Evolutionary conservation across 2,113 vertebrate species (phyloP), one percentile per base, ranked within the genome.

Genomic region (Gorilla gorilla): DNA sequence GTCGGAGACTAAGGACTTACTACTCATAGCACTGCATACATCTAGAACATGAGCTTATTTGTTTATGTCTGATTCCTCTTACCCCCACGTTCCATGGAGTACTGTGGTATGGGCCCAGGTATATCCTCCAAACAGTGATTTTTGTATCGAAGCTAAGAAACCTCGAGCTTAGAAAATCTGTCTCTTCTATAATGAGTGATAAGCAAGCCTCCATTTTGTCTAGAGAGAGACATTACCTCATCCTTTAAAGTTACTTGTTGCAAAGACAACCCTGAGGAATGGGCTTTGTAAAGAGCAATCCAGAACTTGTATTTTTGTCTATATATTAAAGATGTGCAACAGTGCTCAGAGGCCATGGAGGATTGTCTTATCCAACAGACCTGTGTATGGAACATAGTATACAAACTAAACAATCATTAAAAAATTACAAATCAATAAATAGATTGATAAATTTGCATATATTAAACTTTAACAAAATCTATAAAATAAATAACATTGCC

Each of bases 391-490:
- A 75, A 59, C 23, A 73, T 20, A 85, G 64, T 18, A 93, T 48
- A n/a, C n/a, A 93, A 89, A 75, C 38, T 92, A 92, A 83, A 52
- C 50, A 83, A 18, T 27, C 45, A 64, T n/a, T 79, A 25, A 50
- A 86, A 86, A 55, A n/a, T 64, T 16, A 93, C 52, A 87, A 88
- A 84, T 95, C 25, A 91, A 61, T 93, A 25, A 57, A 72, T 38
- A 59, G 57, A 81, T 25, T 57, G 23, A 73, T 79, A 93, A 68
- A 66, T 96, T 43, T 75, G 5, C 84, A 84, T 89, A 52, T 1
- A 84, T 75, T 84, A 93, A 95, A 80, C 61, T 89, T 89, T 72
- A 14, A 25, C 86, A 94, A 70, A 83, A 73, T 90, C 30, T 27
- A 57, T 52, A 50, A 66, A 64, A 66, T 79, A 87, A 83, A 64